Evolutionary conservation across 1,140 invertebrate species (phyloP), one percentile per base, ranked within the genome.

Genomic region (Drosophila melanica): DNA sequence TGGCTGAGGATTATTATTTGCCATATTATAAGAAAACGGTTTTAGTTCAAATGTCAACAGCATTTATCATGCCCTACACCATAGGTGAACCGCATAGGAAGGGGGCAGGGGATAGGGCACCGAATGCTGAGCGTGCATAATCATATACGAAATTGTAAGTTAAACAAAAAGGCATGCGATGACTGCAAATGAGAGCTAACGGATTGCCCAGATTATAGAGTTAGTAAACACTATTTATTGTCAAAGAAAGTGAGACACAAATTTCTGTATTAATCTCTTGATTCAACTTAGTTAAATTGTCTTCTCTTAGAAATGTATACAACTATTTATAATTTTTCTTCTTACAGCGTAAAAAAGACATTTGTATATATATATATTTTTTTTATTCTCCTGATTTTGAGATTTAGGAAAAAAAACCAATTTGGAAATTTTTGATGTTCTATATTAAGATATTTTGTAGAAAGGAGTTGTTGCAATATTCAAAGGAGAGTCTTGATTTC

Each of bases 11-110:
- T 86, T 87, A 86, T 86, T 86, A 82, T 87, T 87, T 87, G 82
- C 82, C 79, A 86, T 86, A 86, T 82, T 86, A 82, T 79, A 86
- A 74, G 82, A 89, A 85, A 86, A 87, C 82, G 84, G 82, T 75
- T 82, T 86, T 87, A 86, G 82, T 86, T 86, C 82, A 86, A 86
- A 86, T 86, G 82, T 86, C 82, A 86, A 86, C 82, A 86, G 79
- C 82, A 85, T 84, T 84, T 79, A 75, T 75, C 67, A 75, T 78
- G 50, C 37, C 45, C 41, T 65, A 20, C 41, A 42, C 30, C 50
- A 51, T 51, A 51, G 48, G 27, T 51, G 48, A 51, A 37, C 33
- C 51, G 33, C 27, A 18, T 9, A 9, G 51, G 16, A 14, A 37
- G 27, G 3, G 30, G 35, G 16, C 10, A 55, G 16, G 53, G 11